Evolutionary conservation across 2,113 vertebrate species (phyloP), one percentile per base, ranked within the genome.

Genomic region (Chauna torquata): DNA sequence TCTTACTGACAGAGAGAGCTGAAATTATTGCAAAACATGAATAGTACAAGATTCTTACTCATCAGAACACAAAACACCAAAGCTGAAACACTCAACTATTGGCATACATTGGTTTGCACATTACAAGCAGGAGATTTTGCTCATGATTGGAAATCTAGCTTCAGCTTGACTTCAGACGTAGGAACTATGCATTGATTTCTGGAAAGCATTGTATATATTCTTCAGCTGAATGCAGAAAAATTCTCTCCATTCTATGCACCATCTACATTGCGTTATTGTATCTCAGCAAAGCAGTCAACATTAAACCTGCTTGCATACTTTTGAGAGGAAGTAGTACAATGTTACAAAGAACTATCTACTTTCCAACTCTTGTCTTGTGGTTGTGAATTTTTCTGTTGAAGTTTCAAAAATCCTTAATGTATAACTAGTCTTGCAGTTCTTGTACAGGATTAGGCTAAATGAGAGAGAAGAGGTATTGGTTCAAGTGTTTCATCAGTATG

Each of bases 1-100:
- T 84, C 90, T 95, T 85, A 82, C 79, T 94, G 78, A 94, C 94
- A 88, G 91, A 81, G 47, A 52, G 78, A 76, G 52, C 52, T 95
- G 44, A 97, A 96, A 96, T 97, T 96, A 93, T 86, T 93, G 85
- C 28, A 86, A 96, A 97, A 97, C 95, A 95, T 72, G 94, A 77
- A 82, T 91, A 86, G 88, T 95, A 94, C 81, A 95, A 96, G 95
- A 87, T 90, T 96, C 95, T 86, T 72, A 85, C 61, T 80, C 93
- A 81, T 97, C 97, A 94, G 79, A 88, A 82, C 91, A 95, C 61
- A 94, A 77, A 94, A 96, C 92, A 88, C 87, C 79, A 96, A 88
- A 62, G 52, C 49, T 82, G 38, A 85, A 89, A 78, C 75, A 83
- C 90, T 89, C 70, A 57, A 84, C 49, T 96, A 24, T 82, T 76